Conservation (phyloP, 2,888 invertebrate species). For the Pyrocoelia pectoralis region DNA sequence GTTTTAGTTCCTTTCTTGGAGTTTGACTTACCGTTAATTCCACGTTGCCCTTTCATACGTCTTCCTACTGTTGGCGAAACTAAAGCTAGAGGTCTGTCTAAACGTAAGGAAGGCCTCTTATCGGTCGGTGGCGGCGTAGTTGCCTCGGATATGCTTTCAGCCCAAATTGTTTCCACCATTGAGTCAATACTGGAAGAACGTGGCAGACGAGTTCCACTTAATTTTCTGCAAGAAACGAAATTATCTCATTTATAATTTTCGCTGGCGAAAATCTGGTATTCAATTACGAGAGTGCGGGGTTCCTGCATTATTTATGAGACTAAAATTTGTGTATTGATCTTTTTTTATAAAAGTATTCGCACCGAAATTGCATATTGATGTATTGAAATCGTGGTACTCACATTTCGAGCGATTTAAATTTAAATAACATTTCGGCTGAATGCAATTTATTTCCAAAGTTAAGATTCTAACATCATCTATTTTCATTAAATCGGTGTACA, state of each 20-base stretch:
- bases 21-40: slow-evolving; percentile 74
- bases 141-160: slow-evolving; percentile 59
- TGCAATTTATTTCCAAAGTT: too few species aligned
- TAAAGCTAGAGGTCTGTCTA: slow-evolving; percentile 65
- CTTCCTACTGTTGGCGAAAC: slow-evolving; percentile 80
- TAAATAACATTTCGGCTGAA: too few species aligned
- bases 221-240: slow-evolving; percentile 18
- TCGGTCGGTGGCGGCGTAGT: slow-evolving; percentile 54
- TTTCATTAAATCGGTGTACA: too few species aligned
- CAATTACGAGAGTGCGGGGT: neutral
- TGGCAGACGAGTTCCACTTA: slow-evolving; percentile 62
- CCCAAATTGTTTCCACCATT: slow-evolving; percentile 76
- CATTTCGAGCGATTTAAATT: neutral
- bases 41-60: slow-evolving; percentile 77
- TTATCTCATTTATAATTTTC: neutral
- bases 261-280: neutral
- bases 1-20: too few species aligned
- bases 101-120: slow-evolving; percentile 59
- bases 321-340: neutral
- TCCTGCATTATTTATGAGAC: neutral
- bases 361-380: neutral
- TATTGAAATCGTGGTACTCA: neutral
- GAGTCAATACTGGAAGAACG: slow-evolving; percentile 85
- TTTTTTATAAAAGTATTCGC: neutral
- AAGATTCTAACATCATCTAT: too few species aligned